Conservation (phyloP, 2,888 invertebrate genomes). For the Augiades crinisus region DNA sequence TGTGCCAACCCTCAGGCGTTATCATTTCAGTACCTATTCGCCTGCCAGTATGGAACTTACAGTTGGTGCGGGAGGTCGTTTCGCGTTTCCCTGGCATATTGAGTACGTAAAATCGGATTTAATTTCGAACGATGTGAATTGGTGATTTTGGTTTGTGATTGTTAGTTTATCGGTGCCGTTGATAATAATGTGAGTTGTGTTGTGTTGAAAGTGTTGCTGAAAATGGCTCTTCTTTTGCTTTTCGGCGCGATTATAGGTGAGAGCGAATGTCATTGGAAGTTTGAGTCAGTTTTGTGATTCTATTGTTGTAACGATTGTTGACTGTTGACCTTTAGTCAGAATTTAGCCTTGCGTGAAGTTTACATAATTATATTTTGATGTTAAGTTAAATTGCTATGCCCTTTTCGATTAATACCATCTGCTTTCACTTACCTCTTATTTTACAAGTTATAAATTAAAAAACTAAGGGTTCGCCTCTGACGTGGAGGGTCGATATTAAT, state of each 20-base stretch:
- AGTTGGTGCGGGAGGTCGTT: slow-evolving; percentile 4
- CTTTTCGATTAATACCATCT: too few species aligned
- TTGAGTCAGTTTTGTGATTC: too few species aligned
- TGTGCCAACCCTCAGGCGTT: slow-evolving; percentile 13
- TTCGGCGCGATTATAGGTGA: slow-evolving; percentile 21
- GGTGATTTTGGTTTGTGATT: slow-evolving; percentile 5
- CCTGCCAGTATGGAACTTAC: slow-evolving; percentile 12
- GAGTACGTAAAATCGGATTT: slow-evolving; percentile 4
- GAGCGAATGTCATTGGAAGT: background rate
- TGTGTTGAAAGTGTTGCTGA: slow-evolving; percentile 2
- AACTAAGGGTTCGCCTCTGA: too few species aligned
- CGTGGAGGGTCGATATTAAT: too few species aligned
- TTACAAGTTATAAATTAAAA: too few species aligned
- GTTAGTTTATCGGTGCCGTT: slow-evolving; percentile 7
- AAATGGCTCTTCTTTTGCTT: slow-evolving; percentile 17
- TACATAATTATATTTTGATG: too few species aligned
- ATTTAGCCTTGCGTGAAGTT: too few species aligned
- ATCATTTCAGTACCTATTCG: slow-evolving; percentile 8
- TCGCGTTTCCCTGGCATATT: background rate
- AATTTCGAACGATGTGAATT: slow-evolving; percentile 17
- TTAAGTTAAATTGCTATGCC: too few species aligned
- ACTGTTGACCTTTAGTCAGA: too few species aligned
- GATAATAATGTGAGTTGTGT: slow-evolving; percentile 23
- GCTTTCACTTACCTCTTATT: too few species aligned
- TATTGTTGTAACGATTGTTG: too few species aligned